phyloP scores from a whole-genome alignment of 2,888 invertebrate genomes.

The Drosophila ustulata region DNA sequence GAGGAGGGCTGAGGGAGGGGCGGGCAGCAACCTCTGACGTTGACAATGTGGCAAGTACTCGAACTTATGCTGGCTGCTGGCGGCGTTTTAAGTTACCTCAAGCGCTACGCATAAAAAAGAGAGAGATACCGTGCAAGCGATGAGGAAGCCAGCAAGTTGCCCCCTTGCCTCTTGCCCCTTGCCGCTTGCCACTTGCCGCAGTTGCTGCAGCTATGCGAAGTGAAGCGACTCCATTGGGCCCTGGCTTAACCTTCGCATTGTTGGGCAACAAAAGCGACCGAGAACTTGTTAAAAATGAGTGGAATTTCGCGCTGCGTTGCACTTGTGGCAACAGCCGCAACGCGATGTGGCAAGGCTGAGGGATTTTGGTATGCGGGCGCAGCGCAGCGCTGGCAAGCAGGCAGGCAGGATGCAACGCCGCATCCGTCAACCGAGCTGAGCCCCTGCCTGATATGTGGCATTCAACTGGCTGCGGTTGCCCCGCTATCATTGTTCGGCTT shows the following conservation, averaged over 20 bases:
- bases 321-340: slow-evolving; percentile 48
- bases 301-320: slow-evolving; percentile 83
- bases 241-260: slow-evolving; percentile 74
- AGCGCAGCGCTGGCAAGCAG: slow-evolving; percentile 16
- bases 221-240: slow-evolving; percentile 43
- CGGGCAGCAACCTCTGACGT: slow-evolving; percentile 55
- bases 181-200: too few species aligned
- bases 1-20: slow-evolving; percentile 6
- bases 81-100: slow-evolving; percentile 73
- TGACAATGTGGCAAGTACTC: slow-evolving; percentile 65
- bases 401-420: slow-evolving; percentile 51
- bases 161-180: too few species aligned
- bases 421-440: slow-evolving; percentile 56
- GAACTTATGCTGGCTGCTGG: slow-evolving; percentile 62
- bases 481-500: slow-evolving; percentile 53
- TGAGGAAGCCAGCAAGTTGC: slow-evolving; percentile 38
- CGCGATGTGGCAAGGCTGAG: background rate
- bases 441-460: slow-evolving; percentile 49
- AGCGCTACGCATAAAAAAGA: slow-evolving; percentile 61
- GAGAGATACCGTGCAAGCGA: slow-evolving; percentile 19
- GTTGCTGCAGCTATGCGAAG: slow-evolving; percentile 34
- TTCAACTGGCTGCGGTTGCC: slow-evolving; percentile 45
- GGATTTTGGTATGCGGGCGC: slow-evolving; percentile 45
- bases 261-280: slow-evolving; percentile 75
- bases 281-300: slow-evolving; percentile 80